A percentile compares a stretch with the other conserved stretches of the same genome.
phyloP scores from a whole-genome alignment of 2,797 vertebrate genomes.

The Prunella strophiata region DNA sequence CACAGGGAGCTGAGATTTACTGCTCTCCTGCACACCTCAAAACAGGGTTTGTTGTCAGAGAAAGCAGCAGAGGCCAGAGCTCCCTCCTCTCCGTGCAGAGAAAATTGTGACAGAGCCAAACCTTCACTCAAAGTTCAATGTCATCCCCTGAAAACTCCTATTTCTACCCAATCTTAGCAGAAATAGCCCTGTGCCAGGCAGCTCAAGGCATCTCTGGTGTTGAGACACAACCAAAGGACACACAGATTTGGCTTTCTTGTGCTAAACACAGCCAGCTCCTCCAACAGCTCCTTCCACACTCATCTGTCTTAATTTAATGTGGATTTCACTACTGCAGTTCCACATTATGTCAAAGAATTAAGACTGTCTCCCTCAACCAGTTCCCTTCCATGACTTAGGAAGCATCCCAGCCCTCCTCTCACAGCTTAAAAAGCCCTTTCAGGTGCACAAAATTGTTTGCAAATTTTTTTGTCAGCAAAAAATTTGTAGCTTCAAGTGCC shows the following conservation, averaged over 20 bases:
- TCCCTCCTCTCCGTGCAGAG: not conserved
- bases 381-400: not conserved
- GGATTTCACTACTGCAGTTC: not conserved
- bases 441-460: not conserved
- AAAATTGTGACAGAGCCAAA: not conserved
- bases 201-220: not conserved
- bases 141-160: not conserved
- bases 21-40: not conserved
- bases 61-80: not conserved
- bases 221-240: not conserved
- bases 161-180: not conserved
- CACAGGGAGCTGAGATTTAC: not conserved
- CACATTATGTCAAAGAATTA: not conserved
- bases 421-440: not conserved
- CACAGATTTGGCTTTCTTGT: not conserved
- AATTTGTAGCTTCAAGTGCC: not conserved
- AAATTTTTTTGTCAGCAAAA: not conserved
- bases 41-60: not conserved
- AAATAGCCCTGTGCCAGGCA: not conserved
- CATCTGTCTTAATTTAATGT: not conserved
- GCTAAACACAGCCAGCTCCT: not conserved
- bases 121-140: not conserved
- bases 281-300: not conserved
- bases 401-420: not conserved
- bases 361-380: accelerated